phyloP scores from a whole-genome alignment of 1,140 invertebrate genomes.

The Pristionchus pacificus region DNA sequence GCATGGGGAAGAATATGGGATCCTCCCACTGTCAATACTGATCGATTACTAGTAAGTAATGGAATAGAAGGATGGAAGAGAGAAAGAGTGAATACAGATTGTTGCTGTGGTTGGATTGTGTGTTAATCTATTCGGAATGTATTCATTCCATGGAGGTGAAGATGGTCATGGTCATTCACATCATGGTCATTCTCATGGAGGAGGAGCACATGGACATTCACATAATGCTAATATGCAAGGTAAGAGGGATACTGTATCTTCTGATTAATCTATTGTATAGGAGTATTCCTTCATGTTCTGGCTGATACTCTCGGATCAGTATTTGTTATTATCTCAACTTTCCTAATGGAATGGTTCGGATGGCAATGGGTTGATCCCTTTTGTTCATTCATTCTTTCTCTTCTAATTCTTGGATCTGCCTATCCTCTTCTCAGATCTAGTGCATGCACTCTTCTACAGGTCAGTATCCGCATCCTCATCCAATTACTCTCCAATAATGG shows the following conservation, averaged over 20 bases:
- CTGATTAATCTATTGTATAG: slow-evolving; percentile 57
- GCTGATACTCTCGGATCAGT: slow-evolving; percentile 68
- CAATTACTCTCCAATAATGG: slow-evolving; percentile 57
- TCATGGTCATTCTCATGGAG: slow-evolving; percentile 50
- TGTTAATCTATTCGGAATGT: slow-evolving; percentile 66
- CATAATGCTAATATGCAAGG: slow-evolving; percentile 67
- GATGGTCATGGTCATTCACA: slow-evolving; percentile 55
- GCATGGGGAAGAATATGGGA: slow-evolving; percentile 63
- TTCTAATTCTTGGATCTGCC: slow-evolving; percentile 65
- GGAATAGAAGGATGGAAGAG: slow-evolving; percentile 1
- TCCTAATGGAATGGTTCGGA: slow-evolving; percentile 66
- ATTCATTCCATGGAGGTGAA: slow-evolving; percentile 61
- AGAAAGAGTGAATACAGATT: slow-evolving; percentile 54
- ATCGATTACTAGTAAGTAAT: slow-evolving; percentile 61
- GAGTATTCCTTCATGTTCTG: slow-evolving; percentile 67
- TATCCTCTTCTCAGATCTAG: slow-evolving; percentile 61
- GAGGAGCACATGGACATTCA: slow-evolving; percentile 58
- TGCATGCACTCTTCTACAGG: slow-evolving; percentile 42
- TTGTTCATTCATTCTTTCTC: slow-evolving; percentile 67
- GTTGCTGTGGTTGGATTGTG: slow-evolving; percentile 65
- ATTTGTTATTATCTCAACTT: slow-evolving; percentile 66
- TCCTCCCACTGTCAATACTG: slow-evolving; percentile 65
- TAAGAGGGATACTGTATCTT: slow-evolving; percentile 64
- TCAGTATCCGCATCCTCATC: slow-evolving; percentile 41
- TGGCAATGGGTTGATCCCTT: slow-evolving; percentile 66